Base-by-base conservation (phyloP, 2,888 invertebrate genomes). In the Sesia bembeciformis region DNA sequence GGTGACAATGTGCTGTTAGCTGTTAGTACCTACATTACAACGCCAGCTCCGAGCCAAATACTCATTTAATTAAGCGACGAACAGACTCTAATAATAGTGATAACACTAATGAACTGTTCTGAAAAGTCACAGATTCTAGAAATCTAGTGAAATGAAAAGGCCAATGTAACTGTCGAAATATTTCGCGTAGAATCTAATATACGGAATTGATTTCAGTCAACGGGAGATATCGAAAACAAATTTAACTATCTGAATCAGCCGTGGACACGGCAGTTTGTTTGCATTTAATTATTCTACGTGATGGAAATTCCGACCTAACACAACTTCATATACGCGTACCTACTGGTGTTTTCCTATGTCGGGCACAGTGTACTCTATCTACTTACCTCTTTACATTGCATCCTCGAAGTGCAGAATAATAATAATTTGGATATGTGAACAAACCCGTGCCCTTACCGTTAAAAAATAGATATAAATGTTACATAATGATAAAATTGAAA, bases 261-360 rank as follows among this genome's bases (percentile, higher is more conserved):
- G 68, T 66, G 75, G 75, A 74, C 71, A 70, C 68, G 68, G 61
- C 68, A 74, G 74, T 77, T 76, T 84, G 84, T 84, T 84, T 84
- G 79, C 79, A 65, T 82, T 84, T 84, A 84, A 84, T 84, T 84
- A 84, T 79, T 78, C 70, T 68, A 73, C 70, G 72, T 78, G 78
- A 82, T 83, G 67, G 74, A 74, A 70, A 70, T 68, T 66, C 66
- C 54, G 64, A 60, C 60, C 69, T 66, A 63, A 42, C 52, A n/a
- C 39, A 46, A 46, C 46, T 46, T 46, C 46, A 46, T 46, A 46
- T 7, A 8, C 8, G 46, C 23, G 23, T 23, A 23, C 23, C 23
- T 23, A 23, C 23, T 46, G 46, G n/a, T 46, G 23, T 46, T 8
- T 46, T 46, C 46, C n/a, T 23, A 46, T 46, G 46, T 46, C 46